Evolutionary conservation across 2,888 invertebrate species (phyloP).

Genomic region (Auanema sp.): DNA sequence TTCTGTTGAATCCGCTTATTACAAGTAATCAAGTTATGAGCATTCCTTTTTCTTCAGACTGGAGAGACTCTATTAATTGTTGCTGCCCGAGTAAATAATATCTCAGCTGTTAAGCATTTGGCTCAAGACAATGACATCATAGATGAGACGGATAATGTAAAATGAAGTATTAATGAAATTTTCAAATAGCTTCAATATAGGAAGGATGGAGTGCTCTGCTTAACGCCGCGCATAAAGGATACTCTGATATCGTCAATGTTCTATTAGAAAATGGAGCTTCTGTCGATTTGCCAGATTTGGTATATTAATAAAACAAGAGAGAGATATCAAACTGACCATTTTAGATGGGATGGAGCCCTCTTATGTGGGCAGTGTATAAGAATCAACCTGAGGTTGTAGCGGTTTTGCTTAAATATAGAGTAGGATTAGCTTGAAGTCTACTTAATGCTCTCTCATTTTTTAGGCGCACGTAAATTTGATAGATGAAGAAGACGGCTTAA

Average conservation of each 20-base stretch:
- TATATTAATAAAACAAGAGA: conserved; percentile 1
- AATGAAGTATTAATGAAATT: conserved; percentile 9
- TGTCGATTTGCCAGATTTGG: conserved; percentile 48
- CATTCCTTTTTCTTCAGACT: conserved; percentile 29
- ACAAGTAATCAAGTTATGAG: background rate
- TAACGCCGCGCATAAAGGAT: conserved; percentile 91
- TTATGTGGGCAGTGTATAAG: conserved; percentile 97
- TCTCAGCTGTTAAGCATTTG: conserved; percentile 78
- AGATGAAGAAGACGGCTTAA: conserved; percentile 75
- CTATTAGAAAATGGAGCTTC: conserved; percentile 74
- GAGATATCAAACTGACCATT: conserved; percentile 1
- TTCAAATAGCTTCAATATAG: conserved; percentile 52
- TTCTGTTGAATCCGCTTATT: too few species aligned
- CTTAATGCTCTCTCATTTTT: conserved; percentile 5
- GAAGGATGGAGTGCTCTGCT: conserved; percentile 74
- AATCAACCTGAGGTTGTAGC: conserved; percentile 76
- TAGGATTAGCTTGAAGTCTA: conserved; percentile 5
- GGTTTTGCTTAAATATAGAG: conserved; percentile 74
- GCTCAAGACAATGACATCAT: conserved; percentile 42
- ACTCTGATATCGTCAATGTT: conserved; percentile 79
- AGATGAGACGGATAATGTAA: conserved; percentile 60
- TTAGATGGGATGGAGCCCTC: conserved; percentile 86
- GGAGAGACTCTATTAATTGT: conserved; percentile 61
- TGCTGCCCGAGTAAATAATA: conserved; percentile 72
- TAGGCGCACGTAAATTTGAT: conserved; percentile 88